phyloP scores from a whole-genome alignment of 2,113 vertebrate species.

The Podiceps cristatus region DNA sequence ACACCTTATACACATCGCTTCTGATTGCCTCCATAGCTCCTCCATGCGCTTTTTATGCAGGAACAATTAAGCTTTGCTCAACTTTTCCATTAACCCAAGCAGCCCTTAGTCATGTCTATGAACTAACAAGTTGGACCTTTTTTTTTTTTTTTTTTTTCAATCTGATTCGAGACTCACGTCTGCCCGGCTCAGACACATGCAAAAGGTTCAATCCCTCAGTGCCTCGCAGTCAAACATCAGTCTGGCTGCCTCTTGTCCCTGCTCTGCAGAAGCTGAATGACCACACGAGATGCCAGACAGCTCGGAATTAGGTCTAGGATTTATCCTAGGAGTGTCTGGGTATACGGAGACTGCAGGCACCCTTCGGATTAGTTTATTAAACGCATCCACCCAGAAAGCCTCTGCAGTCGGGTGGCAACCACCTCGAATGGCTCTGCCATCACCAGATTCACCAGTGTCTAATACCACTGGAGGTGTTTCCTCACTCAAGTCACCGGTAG shows the following conservation, averaged over 20 bases:
- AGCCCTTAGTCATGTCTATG: not conserved
- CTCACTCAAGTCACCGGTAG: not conserved
- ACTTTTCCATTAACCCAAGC: constrained; percentile 4
- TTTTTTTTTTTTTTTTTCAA: not conserved
- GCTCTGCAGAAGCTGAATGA: not conserved
- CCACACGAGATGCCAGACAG: not conserved
- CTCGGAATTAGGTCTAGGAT: not conserved
- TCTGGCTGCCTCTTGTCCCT: not conserved
- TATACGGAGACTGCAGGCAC: not conserved
- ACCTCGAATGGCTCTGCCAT: not conserved
- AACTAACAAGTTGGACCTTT: not conserved
- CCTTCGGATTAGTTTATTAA: not conserved
- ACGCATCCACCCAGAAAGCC: not conserved
- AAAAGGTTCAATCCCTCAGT: not conserved
- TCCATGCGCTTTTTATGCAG: not conserved
- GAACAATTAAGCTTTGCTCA: not conserved
- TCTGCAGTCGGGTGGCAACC: not conserved
- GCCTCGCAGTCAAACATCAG: not conserved
- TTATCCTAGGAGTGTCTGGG: constrained; percentile 17
- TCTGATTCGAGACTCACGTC: not conserved
- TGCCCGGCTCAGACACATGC: not conserved
- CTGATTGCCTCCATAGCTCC: not conserved
- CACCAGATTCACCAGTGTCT: not conserved
- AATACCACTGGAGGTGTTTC: not conserved
- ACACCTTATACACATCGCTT: not conserved